Evolutionary conservation across 1,140 invertebrate genomes (phyloP).

Genomic region (Aphaenogaster ashmeadi): DNA sequence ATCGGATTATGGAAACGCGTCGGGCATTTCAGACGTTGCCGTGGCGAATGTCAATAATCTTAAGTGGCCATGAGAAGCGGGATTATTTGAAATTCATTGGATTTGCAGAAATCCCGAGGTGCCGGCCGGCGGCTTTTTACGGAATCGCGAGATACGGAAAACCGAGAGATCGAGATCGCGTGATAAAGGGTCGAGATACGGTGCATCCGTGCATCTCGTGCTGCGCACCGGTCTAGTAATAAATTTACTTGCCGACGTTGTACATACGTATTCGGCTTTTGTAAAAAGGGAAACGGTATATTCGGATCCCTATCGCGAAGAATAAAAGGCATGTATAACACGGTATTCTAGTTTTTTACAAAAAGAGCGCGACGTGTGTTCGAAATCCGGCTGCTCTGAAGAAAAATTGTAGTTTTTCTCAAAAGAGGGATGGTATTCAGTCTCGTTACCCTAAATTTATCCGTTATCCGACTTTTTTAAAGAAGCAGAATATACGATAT

Average conservation of each 20-base stretch:
- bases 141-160: not conserved
- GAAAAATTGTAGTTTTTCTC: slow-evolving; percentile 18
- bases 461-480: not conserved
- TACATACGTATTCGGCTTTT: slow-evolving; percentile 19
- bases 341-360: slow-evolving; percentile 17
- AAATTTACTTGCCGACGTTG: slow-evolving; percentile 7
- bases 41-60: slow-evolving; percentile 58
- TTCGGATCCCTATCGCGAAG: slow-evolving; percentile 6
- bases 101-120: slow-evolving; percentile 40
- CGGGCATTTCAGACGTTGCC: slow-evolving; percentile 43
- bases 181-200: not conserved
- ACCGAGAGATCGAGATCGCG: slow-evolving; percentile 7
- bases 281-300: slow-evolving; percentile 18
- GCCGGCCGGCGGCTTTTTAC: slow-evolving; percentile 15
- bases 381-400: not conserved
- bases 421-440: not conserved
- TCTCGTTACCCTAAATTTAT: not conserved
- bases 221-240: not conserved
- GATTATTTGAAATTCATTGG: slow-evolving; percentile 58
- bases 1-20: slow-evolving; percentile 61
- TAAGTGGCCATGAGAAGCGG: slow-evolving; percentile 42
- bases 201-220: not conserved
- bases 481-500: not conserved
- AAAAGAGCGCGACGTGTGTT: slow-evolving; percentile 14
- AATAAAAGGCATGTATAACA: slow-evolving; percentile 4